phyloP scores from a whole-genome alignment of 2,888 invertebrate genomes.

The Gortyna flavago region DNA sequence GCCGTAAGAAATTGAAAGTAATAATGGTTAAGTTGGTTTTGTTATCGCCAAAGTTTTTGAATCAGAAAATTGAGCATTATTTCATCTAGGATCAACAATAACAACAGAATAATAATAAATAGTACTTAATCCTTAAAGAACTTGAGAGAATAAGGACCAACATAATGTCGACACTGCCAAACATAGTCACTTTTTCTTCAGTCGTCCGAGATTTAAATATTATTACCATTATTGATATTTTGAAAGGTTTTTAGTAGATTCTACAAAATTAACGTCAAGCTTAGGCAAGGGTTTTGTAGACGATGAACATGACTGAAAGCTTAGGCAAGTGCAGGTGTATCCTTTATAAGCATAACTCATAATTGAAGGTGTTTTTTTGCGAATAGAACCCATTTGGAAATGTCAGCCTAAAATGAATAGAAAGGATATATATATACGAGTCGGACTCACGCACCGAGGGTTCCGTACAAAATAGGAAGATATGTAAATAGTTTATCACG shows the following conservation, averaged over 20 bases:
- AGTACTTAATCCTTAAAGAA: not conserved
- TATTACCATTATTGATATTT: not conserved
- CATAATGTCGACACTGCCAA: constrained; percentile 7
- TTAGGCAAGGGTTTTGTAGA: not conserved
- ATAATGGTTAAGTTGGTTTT: not conserved
- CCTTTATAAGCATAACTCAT: not conserved
- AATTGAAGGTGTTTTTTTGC: not conserved
- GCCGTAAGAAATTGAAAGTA: not conserved
- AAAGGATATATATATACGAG: no score
- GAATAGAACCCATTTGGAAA: not conserved
- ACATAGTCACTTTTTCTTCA: not conserved
- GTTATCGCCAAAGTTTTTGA: constrained; percentile 30
- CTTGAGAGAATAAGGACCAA: not conserved
- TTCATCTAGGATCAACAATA: not conserved
- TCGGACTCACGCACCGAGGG: no score
- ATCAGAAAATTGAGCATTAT: constrained; percentile 14
- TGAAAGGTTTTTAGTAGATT: not conserved
- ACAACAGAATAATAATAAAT: constrained; percentile 30
- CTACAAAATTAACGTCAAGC: not conserved
- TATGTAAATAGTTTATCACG: no score
- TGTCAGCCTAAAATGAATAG: not conserved
- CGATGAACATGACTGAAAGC: not conserved
- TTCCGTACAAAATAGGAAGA: no score
- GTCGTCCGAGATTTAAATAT: not conserved
- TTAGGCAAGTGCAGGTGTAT: not conserved